Evolutionary conservation across 2,113 vertebrate genomes (phyloP), one percentile per base, ranked within the genome.

Genomic region (Girardinichthys multiradiatus): DNA sequence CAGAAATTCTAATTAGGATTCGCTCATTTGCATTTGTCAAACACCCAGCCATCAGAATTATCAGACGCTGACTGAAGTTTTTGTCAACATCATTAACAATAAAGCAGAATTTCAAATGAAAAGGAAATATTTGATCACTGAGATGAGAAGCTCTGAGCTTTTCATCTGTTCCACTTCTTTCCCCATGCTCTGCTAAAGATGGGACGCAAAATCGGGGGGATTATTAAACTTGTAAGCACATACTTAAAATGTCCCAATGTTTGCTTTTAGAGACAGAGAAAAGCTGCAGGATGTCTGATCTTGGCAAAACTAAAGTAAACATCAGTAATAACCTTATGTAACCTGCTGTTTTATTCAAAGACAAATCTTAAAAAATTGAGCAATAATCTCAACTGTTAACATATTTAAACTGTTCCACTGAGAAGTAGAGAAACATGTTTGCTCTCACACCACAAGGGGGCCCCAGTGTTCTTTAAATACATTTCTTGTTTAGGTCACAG

Each of bases 51-150:
- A 64, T 81, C 74, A 63, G 42, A 81, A 58, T 66, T 72, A 86
- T 87, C 84, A 85, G 59, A 76, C 65, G 59, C n/a, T 64, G 76
- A 79, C 54, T 88, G 83, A 90, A 86, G 85, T 82, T 70, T 57
- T 66, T 72, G 84, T 86, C 84, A 86, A 87, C 85, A 85, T 89
- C 81, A 88, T 89, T 86, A 90, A 87, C 86, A 85, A 76, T 76
- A 87, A 90, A 91, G 90, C 64, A 45, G 86, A 91, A 89, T 84
- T 89, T 81, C 51, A 86, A 84, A 92, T 84, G 80, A 79, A 79
- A 80, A 76, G 59, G 67, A 72, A 79, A 74, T 79, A 88, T 89
- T 91, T 91, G 78, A 89, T 90, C 72, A 80, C 9, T 61, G 80
- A 86, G 86, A 90, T 91, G 85, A 89, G 87, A 89, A 48, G 82